Evolutionary conservation across 1,140 invertebrate species (phyloP).

Genomic region (Lepidurus couesii): DNA sequence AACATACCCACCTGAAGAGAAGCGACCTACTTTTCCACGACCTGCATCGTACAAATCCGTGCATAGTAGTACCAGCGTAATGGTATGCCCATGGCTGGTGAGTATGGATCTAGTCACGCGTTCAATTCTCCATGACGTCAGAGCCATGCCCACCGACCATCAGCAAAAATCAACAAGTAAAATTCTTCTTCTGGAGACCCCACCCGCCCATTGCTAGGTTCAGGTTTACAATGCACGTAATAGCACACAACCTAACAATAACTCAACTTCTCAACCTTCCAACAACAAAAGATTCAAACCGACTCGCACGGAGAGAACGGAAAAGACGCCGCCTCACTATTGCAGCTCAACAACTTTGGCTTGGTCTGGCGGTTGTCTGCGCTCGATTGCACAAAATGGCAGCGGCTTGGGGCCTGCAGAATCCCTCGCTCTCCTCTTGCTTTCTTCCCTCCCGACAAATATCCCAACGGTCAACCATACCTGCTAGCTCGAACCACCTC

Average conservation of each 20-base stretch:
- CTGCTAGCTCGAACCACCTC: not conserved
- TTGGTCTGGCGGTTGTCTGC: constrained; percentile 17
- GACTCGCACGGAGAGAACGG: not conserved
- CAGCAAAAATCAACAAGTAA: not conserved
- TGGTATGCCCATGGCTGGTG: constrained; percentile 52
- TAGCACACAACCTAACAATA: not conserved
- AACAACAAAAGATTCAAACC: not conserved
- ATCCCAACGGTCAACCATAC: constrained; percentile 8
- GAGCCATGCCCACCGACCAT: constrained; percentile 62
- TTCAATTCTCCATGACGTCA: constrained; percentile 54
- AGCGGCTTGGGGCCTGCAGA: constrained; percentile 15
- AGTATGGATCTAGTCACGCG: constrained; percentile 76
- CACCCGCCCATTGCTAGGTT: not conserved
- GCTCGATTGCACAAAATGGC: constrained; percentile 21
- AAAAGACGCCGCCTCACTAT: not conserved
- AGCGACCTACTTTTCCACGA: constrained; percentile 32
- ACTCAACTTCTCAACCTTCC: not conserved
- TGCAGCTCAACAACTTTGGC: constrained; percentile 7
- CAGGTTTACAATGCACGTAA: not conserved
- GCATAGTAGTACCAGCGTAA: constrained; percentile 21
- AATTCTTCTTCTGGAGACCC: not conserved
- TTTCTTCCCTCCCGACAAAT: not conserved
- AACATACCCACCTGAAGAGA: constrained; percentile 41
- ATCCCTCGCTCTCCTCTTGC: not conserved
- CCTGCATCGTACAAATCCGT: constrained; percentile 24